Percentiles rank a stretch among this genome's conserved stretches.
Conservation (phyloP, 2,888 invertebrate species). For the Lydus trimaculatus region DNA sequence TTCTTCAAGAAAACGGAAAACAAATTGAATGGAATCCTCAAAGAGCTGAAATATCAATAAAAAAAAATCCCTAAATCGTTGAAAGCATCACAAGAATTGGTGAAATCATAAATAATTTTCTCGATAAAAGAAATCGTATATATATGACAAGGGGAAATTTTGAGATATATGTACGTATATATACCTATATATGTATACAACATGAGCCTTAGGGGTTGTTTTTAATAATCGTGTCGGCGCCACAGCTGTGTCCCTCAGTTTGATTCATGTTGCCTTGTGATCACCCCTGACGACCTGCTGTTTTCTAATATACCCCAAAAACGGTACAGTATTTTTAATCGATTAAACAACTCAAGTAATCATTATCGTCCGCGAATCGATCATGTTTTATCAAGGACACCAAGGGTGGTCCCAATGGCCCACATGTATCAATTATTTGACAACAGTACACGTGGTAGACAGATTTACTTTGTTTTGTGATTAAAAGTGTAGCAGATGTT, state of each 20-base stretch:
- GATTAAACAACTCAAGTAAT: constrained; percentile 52
- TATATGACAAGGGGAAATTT: background rate
- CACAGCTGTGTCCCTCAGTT: constrained; percentile 43
- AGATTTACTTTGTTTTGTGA: background rate
- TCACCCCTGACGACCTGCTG: constrained; percentile 37
- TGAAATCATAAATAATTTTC: background rate
- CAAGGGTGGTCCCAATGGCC: constrained; percentile 44
- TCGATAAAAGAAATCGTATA: background rate
- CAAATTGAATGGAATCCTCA: background rate
- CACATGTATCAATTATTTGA: constrained; percentile 24
- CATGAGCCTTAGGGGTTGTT: constrained; percentile 41
- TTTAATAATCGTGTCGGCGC: constrained; percentile 45
- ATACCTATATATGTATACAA: constrained; percentile 21
- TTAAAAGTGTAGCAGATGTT: background rate
- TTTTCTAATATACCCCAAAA: constrained; percentile 43
- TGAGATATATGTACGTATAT: too few species aligned
- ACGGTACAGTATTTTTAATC: constrained; percentile 43
- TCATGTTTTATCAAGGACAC: constrained; percentile 42
- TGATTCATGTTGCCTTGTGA: constrained; percentile 1
- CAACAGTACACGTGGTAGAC: constrained; percentile 7
- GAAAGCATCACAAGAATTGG: background rate
- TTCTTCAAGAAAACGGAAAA: background rate
- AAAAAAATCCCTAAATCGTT: background rate
- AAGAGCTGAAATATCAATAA: background rate
- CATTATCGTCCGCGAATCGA: constrained; percentile 45